phyloP scores from a whole-genome alignment of 2,797 vertebrate genomes.

The Kryptolebias ocellatus region DNA sequence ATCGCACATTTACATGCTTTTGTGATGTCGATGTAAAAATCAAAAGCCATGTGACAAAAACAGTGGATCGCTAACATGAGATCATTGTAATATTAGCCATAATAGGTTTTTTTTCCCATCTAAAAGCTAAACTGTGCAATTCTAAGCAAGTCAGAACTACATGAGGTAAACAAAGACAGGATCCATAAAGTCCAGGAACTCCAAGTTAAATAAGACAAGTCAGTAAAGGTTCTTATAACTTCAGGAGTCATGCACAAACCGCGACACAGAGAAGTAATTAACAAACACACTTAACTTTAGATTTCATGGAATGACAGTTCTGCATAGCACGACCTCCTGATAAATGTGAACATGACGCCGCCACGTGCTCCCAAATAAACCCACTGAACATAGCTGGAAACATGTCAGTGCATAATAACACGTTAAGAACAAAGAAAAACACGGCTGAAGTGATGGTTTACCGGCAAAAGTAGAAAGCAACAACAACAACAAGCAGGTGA shows the following conservation, averaged over 20 bases:
- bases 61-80: conserved; percentile 5
- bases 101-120: conserved; percentile 1
- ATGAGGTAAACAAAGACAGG: conserved; percentile 46
- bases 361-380: conserved; percentile 24
- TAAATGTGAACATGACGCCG: conserved; percentile 15
- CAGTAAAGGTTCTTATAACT: conserved; percentile 6
- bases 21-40: conserved; percentile 1
- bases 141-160: conserved; percentile 32
- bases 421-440: conserved; percentile 13
- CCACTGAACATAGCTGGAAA: conserved; percentile 17
- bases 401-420: conserved; percentile 40
- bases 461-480: conserved; percentile 35
- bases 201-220: conserved; percentile 21
- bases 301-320: conserved; percentile 57
- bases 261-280: conserved; percentile 6
- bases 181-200: conserved; percentile 31
- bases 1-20: conserved; percentile 22
- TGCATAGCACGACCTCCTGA: conserved; percentile 63
- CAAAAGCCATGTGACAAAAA: conserved; percentile 4
- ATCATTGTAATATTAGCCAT: conserved; percentile 14
- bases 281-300: conserved; percentile 10
- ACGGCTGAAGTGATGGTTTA: conserved; percentile 47
- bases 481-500: conserved; percentile 27
- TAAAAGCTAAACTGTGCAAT: conserved; percentile 37
- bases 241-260: conserved; percentile 21